These are phyloP conservation scores for Leptinotarsa rubiginosa DNA, from an alignment of 2,888 invertebrate species.

Conservation along the genomic window DNA sequence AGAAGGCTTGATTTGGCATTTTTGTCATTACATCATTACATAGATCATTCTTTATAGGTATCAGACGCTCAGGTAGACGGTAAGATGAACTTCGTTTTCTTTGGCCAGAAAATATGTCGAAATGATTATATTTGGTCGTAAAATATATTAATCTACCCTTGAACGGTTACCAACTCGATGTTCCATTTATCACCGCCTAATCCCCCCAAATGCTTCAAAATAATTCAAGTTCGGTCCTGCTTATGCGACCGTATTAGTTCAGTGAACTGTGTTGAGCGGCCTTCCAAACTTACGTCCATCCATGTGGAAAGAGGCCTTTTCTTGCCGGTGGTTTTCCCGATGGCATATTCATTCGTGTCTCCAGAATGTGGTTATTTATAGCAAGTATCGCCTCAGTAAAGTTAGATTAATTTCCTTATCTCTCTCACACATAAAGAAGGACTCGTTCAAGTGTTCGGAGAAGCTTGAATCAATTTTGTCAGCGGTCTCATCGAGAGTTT, in stretches of 20 bases:
- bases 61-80: too few species aligned
- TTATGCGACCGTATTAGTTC: constrained; percentile 10
- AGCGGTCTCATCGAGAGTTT: too few species aligned
- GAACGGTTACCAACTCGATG: background rate
- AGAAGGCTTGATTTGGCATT: too few species aligned
- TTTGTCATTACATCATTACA: too few species aligned
- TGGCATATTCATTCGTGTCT: constrained; percentile 12
- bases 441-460: constrained; percentile 25
- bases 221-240: constrained; percentile 9
- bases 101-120: too few species aligned
- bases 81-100: too few species aligned
- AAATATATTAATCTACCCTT: background rate
- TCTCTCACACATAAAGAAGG: constrained; percentile 32
- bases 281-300: constrained; percentile 4
- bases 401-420: constrained; percentile 36
- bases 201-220: background rate
- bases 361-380: constrained; percentile 37
- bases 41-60: too few species aligned
- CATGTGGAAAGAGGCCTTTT: constrained; percentile 14
- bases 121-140: too few species aligned
- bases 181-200: background rate
- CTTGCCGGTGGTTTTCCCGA: constrained; percentile 12
- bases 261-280: constrained; percentile 4
- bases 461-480: background rate
- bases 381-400: constrained; percentile 32